Percentiles rank a stretch among this genome's conserved stretches.
phyloP scores from a whole-genome alignment of 2,888 invertebrate genomes.

The Drosophila prolongata region DNA sequence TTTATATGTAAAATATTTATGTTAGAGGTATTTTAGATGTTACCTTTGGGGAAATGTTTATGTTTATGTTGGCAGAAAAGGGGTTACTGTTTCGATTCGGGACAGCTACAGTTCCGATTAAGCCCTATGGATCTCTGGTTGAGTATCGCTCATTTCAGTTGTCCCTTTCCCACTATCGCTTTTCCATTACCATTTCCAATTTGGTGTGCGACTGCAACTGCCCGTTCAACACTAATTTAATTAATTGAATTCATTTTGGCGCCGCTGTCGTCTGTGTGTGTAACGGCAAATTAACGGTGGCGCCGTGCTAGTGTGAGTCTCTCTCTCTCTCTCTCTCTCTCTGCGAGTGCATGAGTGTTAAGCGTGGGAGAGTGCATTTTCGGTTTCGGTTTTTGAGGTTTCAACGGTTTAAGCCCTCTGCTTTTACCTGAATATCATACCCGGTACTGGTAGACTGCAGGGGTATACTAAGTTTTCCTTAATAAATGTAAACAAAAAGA shows the following conservation, averaged over 20 bases:
- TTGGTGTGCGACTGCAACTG: slow-evolving; percentile 46
- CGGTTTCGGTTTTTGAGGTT: slow-evolving; percentile 73
- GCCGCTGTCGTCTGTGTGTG: slow-evolving; percentile 42
- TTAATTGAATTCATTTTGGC: slow-evolving; percentile 78
- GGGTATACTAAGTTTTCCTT: not conserved
- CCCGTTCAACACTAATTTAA: slow-evolving; percentile 71
- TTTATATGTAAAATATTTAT: not conserved
- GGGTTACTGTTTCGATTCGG: not conserved
- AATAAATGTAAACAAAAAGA: too few species aligned
- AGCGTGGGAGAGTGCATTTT: slow-evolving; percentile 61
- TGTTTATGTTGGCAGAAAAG: too few species aligned
- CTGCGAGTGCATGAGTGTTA: slow-evolving; percentile 20
- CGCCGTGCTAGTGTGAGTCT: slow-evolving; percentile 1
- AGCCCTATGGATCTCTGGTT: not conserved
- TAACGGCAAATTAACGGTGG: slow-evolving; percentile 67
- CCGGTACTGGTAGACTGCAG: not conserved
- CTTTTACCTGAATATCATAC: not conserved
- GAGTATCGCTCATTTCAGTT: not conserved
- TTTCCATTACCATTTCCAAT: slow-evolving; percentile 33
- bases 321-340: not conserved
- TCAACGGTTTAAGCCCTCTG: slow-evolving; percentile 10
- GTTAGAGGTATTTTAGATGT: not conserved
- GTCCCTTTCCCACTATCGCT: not conserved
- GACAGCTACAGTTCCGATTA: not conserved
- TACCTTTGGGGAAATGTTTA: too few species aligned